A percentile compares a stretch with the other conserved stretches of the same genome.
Evolutionary conservation across 2,888 invertebrate species (phyloP).

Genomic region (Tetragonula carbonaria): DNA sequence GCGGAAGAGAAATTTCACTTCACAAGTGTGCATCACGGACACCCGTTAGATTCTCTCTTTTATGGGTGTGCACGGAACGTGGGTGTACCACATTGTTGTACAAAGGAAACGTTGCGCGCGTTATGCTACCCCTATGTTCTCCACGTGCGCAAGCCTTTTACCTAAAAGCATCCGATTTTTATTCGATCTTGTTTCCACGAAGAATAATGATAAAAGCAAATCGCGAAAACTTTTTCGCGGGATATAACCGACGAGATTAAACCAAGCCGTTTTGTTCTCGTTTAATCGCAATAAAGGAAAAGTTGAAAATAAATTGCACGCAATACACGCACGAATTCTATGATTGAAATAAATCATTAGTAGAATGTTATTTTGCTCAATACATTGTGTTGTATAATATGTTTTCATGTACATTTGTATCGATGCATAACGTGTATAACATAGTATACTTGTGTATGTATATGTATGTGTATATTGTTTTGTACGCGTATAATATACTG

Average conservation of each 20-base stretch:
- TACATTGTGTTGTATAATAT: no score
- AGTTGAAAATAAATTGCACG: no score
- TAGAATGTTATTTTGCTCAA: no score
- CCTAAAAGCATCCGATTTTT: constrained; percentile 11
- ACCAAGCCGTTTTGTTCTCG: no score
- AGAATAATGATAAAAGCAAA: not conserved
- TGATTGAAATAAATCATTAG: no score
- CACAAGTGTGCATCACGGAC: not conserved
- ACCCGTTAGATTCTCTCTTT: constrained; percentile 1
- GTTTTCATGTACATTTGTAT: no score
- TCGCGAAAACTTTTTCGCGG: not conserved
- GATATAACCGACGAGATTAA: not conserved
- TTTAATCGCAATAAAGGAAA: no score
- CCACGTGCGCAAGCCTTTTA: not conserved
- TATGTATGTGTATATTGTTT: no score
- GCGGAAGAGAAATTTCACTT: constrained; percentile 26
- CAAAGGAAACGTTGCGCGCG: constrained; percentile 14
- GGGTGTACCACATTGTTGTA: not conserved
- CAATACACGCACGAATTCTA: no score
- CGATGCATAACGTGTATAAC: no score
- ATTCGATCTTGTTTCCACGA: not conserved
- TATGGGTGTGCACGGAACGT: not conserved
- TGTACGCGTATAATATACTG: no score
- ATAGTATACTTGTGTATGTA: no score
- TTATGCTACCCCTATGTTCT: not conserved